Conservation (phyloP, 2,888 invertebrate species). For the Sinopyrophorus schimmeli region DNA sequence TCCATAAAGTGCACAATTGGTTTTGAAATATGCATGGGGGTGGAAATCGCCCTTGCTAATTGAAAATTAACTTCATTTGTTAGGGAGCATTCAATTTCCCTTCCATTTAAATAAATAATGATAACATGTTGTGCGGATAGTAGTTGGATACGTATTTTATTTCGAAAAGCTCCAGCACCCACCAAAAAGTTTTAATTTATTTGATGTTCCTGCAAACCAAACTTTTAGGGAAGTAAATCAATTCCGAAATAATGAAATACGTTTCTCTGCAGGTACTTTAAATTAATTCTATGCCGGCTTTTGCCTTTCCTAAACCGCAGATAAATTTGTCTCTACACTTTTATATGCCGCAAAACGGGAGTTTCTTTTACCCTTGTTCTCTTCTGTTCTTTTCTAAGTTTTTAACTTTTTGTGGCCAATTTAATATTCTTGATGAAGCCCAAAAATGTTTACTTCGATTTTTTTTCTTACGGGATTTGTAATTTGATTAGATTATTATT, state of each 20-base stretch:
- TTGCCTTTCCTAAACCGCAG: slow-evolving; percentile 19
- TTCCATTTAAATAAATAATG: slow-evolving; percentile 22
- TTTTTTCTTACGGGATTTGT: too few species aligned
- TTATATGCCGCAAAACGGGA: neutral
- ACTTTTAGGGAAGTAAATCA: slow-evolving; percentile 12
- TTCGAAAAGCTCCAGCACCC: neutral
- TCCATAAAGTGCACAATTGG: slow-evolving; percentile 17
- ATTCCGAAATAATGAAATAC: slow-evolving; percentile 17
- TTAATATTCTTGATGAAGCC: too few species aligned
- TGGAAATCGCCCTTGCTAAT: slow-evolving; percentile 19
- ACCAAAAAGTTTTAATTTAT: slow-evolving; percentile 19
- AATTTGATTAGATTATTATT: too few species aligned
- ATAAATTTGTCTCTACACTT: slow-evolving; percentile 16
- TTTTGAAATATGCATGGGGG: slow-evolving; percentile 24
- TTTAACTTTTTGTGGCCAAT: too few species aligned
- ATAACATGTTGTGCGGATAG: slow-evolving; percentile 18
- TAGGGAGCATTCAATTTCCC: slow-evolving; percentile 14
- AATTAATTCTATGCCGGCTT: slow-evolving; percentile 17
- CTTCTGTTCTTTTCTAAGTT: too few species aligned
- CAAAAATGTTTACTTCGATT: too few species aligned
- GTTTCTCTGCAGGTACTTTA: slow-evolving; percentile 9
- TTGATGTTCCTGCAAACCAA: slow-evolving; percentile 10
- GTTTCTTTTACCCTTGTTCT: too few species aligned
- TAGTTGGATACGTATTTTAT: slow-evolving; percentile 9
- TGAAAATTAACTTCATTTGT: slow-evolving; percentile 26